Conservation (phyloP, 2,888 invertebrate genomes). For the Machimus atricapillus region DNA sequence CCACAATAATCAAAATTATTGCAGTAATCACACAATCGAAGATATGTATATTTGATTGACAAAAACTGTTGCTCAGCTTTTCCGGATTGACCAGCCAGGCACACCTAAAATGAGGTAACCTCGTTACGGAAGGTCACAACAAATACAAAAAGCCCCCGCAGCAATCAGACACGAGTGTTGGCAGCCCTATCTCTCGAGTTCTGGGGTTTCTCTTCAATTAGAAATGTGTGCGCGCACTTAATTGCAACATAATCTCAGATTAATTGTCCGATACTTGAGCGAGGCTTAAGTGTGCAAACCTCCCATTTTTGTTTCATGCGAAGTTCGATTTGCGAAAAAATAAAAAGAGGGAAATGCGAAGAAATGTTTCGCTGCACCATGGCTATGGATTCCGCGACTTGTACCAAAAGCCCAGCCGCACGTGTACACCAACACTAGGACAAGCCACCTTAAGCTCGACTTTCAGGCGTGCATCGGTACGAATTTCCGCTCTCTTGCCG, state of each 20-base stretch:
- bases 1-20: neutral
- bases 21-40: neutral
- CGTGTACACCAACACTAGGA: neutral
- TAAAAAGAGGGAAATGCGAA: neutral
- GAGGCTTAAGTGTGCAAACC: neutral
- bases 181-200: conserved; percentile 3
- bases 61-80: conserved; percentile 38
- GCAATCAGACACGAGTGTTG: neutral
- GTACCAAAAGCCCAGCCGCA: neutral
- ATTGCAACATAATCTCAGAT: neutral
- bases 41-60: neutral
- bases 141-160: neutral
- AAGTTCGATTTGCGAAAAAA: neutral
- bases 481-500: neutral
- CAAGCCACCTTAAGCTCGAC: neutral
- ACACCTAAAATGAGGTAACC: conserved; percentile 43
- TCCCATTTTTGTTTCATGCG: neutral
- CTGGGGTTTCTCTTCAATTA: neutral
- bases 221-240: neutral
- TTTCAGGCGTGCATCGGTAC: neutral
- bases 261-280: neutral
- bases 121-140: conserved; percentile 42
- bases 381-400: neutral
- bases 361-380: neutral
- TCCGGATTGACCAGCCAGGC: conserved; percentile 36